Evolutionary conservation across 2,888 invertebrate species (phyloP).

Genomic region (Trilocha varians): DNA sequence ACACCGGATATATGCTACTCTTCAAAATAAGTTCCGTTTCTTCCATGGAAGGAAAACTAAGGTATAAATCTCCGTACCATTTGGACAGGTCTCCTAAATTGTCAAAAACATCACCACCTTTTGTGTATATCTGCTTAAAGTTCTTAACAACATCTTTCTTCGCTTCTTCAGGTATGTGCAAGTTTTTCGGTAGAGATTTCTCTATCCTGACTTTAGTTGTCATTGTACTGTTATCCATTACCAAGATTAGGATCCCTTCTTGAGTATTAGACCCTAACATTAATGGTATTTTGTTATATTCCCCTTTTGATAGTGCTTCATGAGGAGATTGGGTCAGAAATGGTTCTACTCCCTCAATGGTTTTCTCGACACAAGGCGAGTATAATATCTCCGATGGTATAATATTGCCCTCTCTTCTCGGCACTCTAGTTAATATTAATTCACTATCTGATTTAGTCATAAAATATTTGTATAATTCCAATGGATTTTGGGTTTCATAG

Average conservation of each 20-base stretch:
- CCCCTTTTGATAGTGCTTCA: constrained; percentile 32
- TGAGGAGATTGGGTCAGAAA: constrained; percentile 45
- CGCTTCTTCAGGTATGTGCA: constrained; percentile 29
- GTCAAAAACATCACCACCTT: constrained; percentile 32
- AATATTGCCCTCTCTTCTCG: constrained; percentile 33
- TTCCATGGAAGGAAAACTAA: constrained; percentile 32
- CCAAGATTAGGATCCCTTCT: constrained; percentile 43
- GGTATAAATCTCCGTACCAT: constrained; percentile 35
- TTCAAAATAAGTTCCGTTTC: constrained; percentile 39
- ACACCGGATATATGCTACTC: constrained; percentile 33
- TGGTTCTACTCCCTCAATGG: constrained; percentile 44
- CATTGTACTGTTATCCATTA: constrained; percentile 38
- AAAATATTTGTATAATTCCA: constrained; percentile 40
- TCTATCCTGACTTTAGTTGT: constrained; percentile 32
- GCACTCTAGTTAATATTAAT: constrained; percentile 40
- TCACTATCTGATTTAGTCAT: constrained; percentile 39
- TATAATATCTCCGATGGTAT: constrained; percentile 41
- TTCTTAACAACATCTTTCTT: constrained; percentile 25
- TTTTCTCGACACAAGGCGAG: constrained; percentile 42
- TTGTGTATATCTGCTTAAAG: constrained; percentile 47
- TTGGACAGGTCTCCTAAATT: constrained; percentile 37
- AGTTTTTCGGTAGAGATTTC: constrained; percentile 44
- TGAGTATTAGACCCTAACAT: constrained; percentile 42
- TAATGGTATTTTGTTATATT: constrained; percentile 47
- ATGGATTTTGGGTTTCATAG: constrained; percentile 32